Evolutionary conservation across 2,797 vertebrate genomes (phyloP), one percentile per base, ranked within the genome.

Genomic region (Muraenolepis orangiensis): DNA sequence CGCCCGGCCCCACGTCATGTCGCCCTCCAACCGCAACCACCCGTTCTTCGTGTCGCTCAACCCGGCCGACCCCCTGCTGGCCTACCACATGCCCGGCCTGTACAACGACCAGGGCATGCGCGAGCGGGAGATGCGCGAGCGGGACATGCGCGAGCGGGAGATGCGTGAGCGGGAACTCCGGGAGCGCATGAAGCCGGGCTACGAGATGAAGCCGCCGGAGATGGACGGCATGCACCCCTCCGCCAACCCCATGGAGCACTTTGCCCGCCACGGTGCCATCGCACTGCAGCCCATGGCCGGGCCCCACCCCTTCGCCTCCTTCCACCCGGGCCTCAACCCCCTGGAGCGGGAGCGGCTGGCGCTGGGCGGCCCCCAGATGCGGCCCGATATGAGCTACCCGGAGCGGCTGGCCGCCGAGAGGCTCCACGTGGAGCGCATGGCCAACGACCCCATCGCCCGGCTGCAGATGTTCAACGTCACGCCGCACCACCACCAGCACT

Each of bases 381-480:
- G 98, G 89, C 95, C 96, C 1, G 98, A 99, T 78, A 99, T 99
- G 97, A 96, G 94, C 90, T 99, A 99, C 93, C 96, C 97, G 0
- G 98, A 99, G 85, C 92, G 98, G 90, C 91, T 99, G 91, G 97
- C 96, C 0, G 98, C 97, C 0, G 98, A 99, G 88, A 92, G 98
- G 66, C 96, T 99, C 80, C 98, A 99, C 0, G 97, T 96, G 0
- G 98, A 99, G 92, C 93, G 98, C 0, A 94, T 99, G 69, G 95
- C 97, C 82, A 98, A 98, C 1, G 98, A 99, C 92, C 97, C 97
- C 30, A 94, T 99, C 88, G 96, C 98, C 1, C 94, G 98, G 70
- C 95, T 99, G 29, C 98, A 99, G 95, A 99, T 99, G 98, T 99
- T 99, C 95, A 99, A 98, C 4, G 96, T 99, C 79, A 99, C 98